These are phyloP conservation scores for Characodon lateralis DNA, from an alignment of 2,797 vertebrate species.

Conservation along the genomic window DNA sequence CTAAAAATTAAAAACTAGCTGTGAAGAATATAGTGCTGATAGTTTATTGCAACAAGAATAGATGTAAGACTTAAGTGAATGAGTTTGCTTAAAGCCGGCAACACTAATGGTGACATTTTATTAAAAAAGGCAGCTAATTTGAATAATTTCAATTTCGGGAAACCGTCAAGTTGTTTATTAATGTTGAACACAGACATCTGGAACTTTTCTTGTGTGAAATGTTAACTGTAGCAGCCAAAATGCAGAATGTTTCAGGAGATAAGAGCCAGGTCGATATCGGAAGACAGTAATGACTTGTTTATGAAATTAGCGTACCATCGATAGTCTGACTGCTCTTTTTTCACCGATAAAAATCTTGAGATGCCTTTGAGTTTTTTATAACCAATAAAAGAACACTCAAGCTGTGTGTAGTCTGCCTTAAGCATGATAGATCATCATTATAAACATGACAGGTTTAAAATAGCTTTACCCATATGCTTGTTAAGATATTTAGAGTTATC, in stretches of 20 bases:
- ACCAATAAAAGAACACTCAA: background rate
- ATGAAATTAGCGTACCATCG: constrained; percentile 60
- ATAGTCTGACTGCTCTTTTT: constrained; percentile 50
- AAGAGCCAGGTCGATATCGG: constrained; percentile 53
- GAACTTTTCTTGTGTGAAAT: constrained; percentile 15
- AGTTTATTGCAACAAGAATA: background rate
- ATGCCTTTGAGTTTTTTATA: constrained; percentile 8
- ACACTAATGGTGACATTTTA: constrained; percentile 16
- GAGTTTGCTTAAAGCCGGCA: background rate
- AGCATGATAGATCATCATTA: constrained; percentile 27
- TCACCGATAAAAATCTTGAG: constrained; percentile 36
- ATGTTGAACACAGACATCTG: background rate
- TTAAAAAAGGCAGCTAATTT: background rate
- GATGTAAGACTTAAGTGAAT: background rate
- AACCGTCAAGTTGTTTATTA: constrained; percentile 3
- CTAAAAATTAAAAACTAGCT: background rate
- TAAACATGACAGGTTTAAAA: constrained; percentile 35
- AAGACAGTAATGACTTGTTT: constrained; percentile 60
- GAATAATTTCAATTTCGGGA: background rate
- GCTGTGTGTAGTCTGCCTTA: background rate
- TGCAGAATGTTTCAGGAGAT: constrained; percentile 49
- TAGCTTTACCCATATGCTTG: constrained; percentile 17
- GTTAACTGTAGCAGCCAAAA: constrained; percentile 24
- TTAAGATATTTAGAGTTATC: constrained; percentile 25
- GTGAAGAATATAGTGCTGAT: background rate